Conservation (phyloP, 1,140 invertebrate species). For the Maconellicoccus hirsutus region DNA sequence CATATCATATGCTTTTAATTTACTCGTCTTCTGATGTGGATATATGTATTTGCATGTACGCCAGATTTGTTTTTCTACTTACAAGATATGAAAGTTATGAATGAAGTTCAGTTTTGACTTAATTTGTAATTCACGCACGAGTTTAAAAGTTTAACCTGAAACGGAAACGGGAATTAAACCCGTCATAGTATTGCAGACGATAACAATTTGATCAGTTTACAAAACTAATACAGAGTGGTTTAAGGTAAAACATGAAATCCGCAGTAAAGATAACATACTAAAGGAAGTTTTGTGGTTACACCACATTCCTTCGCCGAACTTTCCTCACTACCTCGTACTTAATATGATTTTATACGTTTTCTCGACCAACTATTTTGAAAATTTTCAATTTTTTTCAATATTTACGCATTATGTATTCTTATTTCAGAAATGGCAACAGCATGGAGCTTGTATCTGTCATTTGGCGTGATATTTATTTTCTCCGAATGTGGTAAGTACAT, state of each 20-base stretch:
- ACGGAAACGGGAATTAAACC: background rate
- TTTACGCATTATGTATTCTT: background rate
- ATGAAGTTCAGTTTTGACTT: background rate
- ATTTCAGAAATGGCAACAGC: conserved; percentile 1
- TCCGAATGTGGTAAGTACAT: background rate
- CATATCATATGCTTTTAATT: no score
- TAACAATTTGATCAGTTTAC: no score
- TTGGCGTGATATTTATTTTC: conserved; percentile 9
- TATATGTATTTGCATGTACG: no score
- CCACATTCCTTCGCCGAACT: background rate
- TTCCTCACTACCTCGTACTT: no score
- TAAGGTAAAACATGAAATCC: background rate
- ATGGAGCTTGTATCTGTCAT: conserved; percentile 14
- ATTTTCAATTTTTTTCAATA: no score
- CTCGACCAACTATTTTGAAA: no score
- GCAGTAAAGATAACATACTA: background rate
- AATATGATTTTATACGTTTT: no score
- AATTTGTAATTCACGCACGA: background rate
- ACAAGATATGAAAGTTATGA: background rate
- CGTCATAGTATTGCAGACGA: background rate
- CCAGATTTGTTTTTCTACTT: background rate
- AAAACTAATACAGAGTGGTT: background rate
- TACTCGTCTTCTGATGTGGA: no score
- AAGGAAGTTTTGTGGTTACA: background rate
- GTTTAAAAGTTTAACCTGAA: background rate